A percentile compares a stretch with the other conserved stretches of the same genome.
phyloP scores from a whole-genome alignment of 2,888 invertebrate species.

The Serripes groenlandicus region DNA sequence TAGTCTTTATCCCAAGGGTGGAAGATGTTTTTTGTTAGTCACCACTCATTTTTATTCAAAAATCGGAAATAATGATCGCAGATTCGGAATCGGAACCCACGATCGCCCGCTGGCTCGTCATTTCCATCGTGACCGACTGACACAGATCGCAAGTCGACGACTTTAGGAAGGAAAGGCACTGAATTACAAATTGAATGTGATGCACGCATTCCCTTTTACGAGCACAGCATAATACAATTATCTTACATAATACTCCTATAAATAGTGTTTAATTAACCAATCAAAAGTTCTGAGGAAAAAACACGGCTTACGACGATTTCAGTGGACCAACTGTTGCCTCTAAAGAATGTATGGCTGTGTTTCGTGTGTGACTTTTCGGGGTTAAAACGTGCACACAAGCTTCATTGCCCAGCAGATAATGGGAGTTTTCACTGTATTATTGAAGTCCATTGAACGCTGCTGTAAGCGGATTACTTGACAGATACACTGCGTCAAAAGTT shows the following conservation, averaged over 20 bases:
- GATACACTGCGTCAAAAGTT: too few species aligned
- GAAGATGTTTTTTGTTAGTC: too few species aligned
- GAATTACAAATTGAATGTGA: neutral
- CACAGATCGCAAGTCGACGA: too few species aligned
- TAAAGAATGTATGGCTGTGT: neutral
- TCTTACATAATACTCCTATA: constrained; percentile 7
- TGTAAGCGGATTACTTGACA: constrained; percentile 43
- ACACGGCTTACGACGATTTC: neutral
- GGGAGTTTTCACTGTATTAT: constrained; percentile 51
- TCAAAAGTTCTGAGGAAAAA: neutral
- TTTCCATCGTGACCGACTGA: too few species aligned
- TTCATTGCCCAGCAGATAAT: constrained; percentile 46
- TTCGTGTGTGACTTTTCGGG: constrained; percentile 30
- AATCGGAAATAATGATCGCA: too few species aligned
- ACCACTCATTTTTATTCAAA: too few species aligned
- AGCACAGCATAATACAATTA: neutral
- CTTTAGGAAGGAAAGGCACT: too few species aligned
- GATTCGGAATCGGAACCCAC: too few species aligned
- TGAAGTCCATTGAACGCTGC: constrained; percentile 58
- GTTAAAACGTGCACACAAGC: constrained; percentile 64
- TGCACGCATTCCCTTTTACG: neutral
- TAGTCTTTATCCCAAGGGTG: too few species aligned
- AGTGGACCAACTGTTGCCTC: constrained; percentile 26
- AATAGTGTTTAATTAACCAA: constrained; percentile 11
- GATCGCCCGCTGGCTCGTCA: too few species aligned